Evolutionary conservation across 2,797 vertebrate species (phyloP), one percentile per base, ranked within the genome.

Genomic region (Mico argentatus): DNA sequence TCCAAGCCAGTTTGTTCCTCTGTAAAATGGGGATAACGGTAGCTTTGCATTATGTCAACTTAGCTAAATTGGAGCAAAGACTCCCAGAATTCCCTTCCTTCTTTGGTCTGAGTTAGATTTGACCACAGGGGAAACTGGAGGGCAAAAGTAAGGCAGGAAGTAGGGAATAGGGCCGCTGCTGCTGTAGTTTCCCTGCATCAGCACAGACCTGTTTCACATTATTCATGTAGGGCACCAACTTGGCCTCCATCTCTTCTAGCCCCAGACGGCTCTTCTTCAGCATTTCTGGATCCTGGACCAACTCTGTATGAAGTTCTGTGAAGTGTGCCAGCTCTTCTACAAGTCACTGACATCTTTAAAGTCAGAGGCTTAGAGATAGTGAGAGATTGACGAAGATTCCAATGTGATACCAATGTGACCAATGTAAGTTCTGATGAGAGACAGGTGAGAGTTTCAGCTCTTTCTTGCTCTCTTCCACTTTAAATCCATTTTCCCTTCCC

Each of bases 1-100:
- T 89, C 55, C 55, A 80, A 92, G 46, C n/a, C 75, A 24, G 44
- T 91, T 77, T 52, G 4, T 80, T 96, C 82, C 36, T 52, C 64
- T 79, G 80, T 88, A 92, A 96, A 85, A 92, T 70, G 72, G 70
- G 50, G 46, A 50, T 93, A 27, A 92, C 44, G 44, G 77, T 30
- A 83, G 36, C 8, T 95, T 77, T 97, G 70, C 57, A 52, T 72
- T 77, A 15, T 52, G 61, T 73, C 52, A 33, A 2, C 15, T 87
- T 96, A 84, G 75, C 39, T 67, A 88, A 91, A 24, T 59, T 93
- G 33, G 17, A 88, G 88, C 22, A 46, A 75, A 72, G 48, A 72
- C 27, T 96, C 20, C 26, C 5, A 36, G 8, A 89, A 84, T 91
- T 92, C 46, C 79, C 61, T 94, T 96, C 41, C 33, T 93, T 87